Base-by-base conservation (phyloP, 2,797 vertebrate genomes). In the Sebastes iracundus region DNA sequence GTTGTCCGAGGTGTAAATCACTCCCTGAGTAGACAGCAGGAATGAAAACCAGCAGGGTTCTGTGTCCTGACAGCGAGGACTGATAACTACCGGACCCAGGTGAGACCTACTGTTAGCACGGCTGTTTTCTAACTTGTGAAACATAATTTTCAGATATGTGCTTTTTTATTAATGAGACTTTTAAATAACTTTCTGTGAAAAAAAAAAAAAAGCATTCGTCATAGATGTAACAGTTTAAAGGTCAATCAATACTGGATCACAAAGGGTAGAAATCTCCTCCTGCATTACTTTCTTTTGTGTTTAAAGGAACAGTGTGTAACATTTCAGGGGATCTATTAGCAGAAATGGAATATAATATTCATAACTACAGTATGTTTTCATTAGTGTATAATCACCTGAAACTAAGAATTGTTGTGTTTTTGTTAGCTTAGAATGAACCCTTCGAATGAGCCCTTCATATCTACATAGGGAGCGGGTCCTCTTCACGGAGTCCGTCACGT, bases 11-110 rank as follows among this genome's bases (percentile, higher is more conserved):
- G 77, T 79, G 20, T 77, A 86, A 87, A 88, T 80, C 73, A 63
- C 53, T 78, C 42, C n/a, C 46, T 83, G 73, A 87, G 82, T 77
- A 81, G 46, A 82, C n/a, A 33, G 70, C 52, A 80, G 76, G 75
- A 77, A 83, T 61, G 59, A 82, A 84, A 89, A 74, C 32, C 81
- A 82, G 81, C 77, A 65, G 53, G 64, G 14, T 18, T 72, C 25
- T 53, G 69, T 61, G 72, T 73, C 59, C 66, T 14, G 23, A 67
- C 11, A 18, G 8, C 14, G 18, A 64, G 30, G 7, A 75, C 35
- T 25, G 32, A 79, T 65, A 74, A 75, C 35, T 12, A 46, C 59
- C 28, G 72, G 9, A 60, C 27, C 59, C 38, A 22, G 14, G 13
- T 67, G 25, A 77, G 53, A 73, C 30, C 23, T 38, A 18, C 18